phyloP scores from a whole-genome alignment of 2,888 invertebrate genomes.

The Byasa hedistus region DNA sequence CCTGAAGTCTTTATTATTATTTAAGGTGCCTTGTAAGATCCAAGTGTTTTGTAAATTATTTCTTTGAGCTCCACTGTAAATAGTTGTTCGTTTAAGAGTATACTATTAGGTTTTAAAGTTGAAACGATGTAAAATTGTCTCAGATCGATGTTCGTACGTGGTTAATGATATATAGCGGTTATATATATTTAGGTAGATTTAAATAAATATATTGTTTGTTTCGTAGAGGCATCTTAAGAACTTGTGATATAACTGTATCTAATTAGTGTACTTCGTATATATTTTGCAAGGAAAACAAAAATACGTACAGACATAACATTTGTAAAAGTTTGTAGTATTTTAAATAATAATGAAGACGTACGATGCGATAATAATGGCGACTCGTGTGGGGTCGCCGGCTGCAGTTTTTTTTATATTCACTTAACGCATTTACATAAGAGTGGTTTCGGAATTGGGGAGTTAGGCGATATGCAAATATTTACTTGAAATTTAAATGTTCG shows the following conservation, averaged over 20 bases:
- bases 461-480: constrained; percentile 80
- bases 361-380: constrained; percentile 33
- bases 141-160: constrained; percentile 59
- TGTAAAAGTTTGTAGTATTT: constrained; percentile 58
- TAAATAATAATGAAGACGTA: constrained; percentile 63
- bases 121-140: constrained; percentile 69
- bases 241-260: constrained; percentile 79
- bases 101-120: constrained; percentile 72
- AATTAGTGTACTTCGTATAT: constrained; percentile 66
- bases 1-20: constrained; percentile 76
- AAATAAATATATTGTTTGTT: constrained; percentile 75
- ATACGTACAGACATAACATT: constrained; percentile 77
- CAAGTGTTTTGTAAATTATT: constrained; percentile 77
- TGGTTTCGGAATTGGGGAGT: constrained; percentile 66
- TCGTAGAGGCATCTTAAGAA: constrained; percentile 77
- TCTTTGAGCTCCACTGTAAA: constrained; percentile 74
- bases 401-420: constrained; percentile 65
- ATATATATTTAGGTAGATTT: constrained; percentile 63
- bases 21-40: constrained; percentile 76
- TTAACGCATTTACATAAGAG: constrained; percentile 71
- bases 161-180: constrained; percentile 52
- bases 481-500: constrained; percentile 64
- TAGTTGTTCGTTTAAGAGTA: constrained; percentile 73
- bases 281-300: constrained; percentile 62
- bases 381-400: constrained; percentile 71